Evolutionary conservation across 30 jellyfish, hydroid and myxozoan genomes (phyloP).

Genomic region (Clytia hemisphaerica): DNA sequence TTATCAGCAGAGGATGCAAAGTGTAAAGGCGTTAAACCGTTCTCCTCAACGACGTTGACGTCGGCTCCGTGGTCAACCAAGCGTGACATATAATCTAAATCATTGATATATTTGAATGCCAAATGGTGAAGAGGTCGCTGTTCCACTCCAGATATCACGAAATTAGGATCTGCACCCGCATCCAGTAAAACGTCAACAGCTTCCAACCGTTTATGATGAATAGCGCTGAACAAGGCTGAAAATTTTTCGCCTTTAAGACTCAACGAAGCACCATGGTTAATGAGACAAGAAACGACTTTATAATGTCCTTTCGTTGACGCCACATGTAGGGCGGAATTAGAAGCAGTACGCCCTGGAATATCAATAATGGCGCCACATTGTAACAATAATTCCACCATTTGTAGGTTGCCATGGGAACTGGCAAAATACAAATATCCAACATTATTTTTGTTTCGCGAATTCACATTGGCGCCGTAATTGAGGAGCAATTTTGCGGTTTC

Average conservation of each 20-base stretch:
- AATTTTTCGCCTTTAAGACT: neutral
- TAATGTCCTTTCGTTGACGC: slow-evolving; percentile 6
- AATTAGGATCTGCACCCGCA: slow-evolving; percentile 16
- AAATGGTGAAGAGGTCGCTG: slow-evolving; percentile 1
- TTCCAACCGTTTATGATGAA: neutral
- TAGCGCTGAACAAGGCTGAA: neutral
- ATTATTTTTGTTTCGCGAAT: neutral
- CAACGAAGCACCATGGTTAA: neutral
- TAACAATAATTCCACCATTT: slow-evolving; percentile 1
- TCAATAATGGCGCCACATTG: neutral
- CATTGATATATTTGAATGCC: neutral
- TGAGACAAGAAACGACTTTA: slow-evolving; percentile 8
- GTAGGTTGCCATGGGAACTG: neutral
- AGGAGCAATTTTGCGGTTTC: slow-evolving; percentile 1
- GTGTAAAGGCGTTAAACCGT: slow-evolving; percentile 17
- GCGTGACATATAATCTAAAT: neutral
- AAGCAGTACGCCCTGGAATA: neutral
- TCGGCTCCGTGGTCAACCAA: slow-evolving; percentile 2
- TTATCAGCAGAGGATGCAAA: neutral
- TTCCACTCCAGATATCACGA: neutral
- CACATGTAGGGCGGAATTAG: neutral
- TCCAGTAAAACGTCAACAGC: neutral
- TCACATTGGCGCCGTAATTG: slow-evolving; percentile 7
- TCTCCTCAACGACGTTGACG: neutral
- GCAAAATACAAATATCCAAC: neutral